Base-by-base conservation (phyloP, 2,888 invertebrate species). In the Acleris cristana region DNA sequence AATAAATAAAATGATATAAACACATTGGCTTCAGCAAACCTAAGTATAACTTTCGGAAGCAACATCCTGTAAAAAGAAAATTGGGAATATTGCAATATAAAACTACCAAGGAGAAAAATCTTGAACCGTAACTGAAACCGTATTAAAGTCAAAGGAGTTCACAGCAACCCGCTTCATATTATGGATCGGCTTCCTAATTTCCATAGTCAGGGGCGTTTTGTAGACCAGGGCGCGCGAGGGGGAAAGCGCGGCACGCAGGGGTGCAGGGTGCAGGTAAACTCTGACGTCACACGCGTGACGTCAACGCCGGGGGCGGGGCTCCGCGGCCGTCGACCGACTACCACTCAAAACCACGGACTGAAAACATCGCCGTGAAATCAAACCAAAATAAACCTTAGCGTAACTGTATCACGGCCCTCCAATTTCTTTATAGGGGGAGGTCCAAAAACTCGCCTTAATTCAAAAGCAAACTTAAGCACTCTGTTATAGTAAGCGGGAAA, bases 251-350 rank as follows among this genome's bases (percentile, higher is more conserved):
- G 75, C 71, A 73, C 64, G 64, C 70, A 69, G 73, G 71, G 52
- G 76, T 79, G 81, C 77, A 72, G 75, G 79, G 79, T 82, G 84
- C 79, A 82, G 84, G 83, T 81, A 74, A 78, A 76, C 69, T 71
- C 80, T 89, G 90, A 90, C 92, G 92, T 90, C 90, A 90, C 84
- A 61, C 71, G 72, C 70, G 82, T 90, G 90, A 90, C 91, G 92
- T 91, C 90, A 86, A 83, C 64, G 64, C 64, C 71, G 82, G 79
- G 79, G 87, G 86, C 86, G 87, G 84, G 85, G 82, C 82, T 71
- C 78, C 69, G 76, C 82, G 88, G 85, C 78, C 87, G 81, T 72
- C 84, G 87, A 88, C 86, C 87, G 80, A 79, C 70, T 55, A 72
- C 72, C 67, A 48, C 45, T 60, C 60, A 14, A 65, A 70, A 69